These are phyloP conservation scores for Nicator chloris DNA, from an alignment of 2,113 vertebrate genomes.

Conservation along the genomic window DNA sequence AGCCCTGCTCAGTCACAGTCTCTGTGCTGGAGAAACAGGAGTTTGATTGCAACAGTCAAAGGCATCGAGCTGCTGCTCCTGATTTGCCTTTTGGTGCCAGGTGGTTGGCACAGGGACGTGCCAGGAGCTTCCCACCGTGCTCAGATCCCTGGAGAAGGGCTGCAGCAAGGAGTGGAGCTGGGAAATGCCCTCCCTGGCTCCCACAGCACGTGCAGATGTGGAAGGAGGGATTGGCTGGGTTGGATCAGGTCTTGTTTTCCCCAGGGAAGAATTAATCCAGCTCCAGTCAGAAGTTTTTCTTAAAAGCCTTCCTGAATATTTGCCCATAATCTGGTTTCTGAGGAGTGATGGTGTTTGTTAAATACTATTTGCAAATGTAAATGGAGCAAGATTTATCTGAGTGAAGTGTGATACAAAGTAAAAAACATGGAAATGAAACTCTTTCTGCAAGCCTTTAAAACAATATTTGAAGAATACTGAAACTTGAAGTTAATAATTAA, in stretches of 20 bases:
- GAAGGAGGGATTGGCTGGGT: neutral
- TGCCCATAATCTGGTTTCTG: neutral
- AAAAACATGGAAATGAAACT: neutral
- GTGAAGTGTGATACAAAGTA: neutral
- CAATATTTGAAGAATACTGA: neutral
- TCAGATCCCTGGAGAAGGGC: neutral
- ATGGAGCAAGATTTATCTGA: neutral
- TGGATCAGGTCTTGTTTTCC: neutral
- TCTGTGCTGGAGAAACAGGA: neutral
- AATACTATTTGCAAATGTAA: neutral
- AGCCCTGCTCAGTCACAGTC: neutral
- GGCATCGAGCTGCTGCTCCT: neutral
- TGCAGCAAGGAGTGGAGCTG: neutral
- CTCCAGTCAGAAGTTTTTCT: neutral
- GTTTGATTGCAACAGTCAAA: neutral
- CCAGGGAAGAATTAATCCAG: neutral
- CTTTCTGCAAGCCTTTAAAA: neutral
- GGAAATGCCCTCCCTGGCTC: neutral
- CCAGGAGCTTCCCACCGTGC: neutral
- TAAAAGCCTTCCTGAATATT: neutral
- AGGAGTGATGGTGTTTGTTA: neutral
- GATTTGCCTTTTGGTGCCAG: neutral
- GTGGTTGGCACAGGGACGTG: neutral
- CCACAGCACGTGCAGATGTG: neutral
- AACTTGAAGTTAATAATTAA: neutral